Conservation (phyloP, 2,797 vertebrate species). For the Labeo calbasu region DNA sequence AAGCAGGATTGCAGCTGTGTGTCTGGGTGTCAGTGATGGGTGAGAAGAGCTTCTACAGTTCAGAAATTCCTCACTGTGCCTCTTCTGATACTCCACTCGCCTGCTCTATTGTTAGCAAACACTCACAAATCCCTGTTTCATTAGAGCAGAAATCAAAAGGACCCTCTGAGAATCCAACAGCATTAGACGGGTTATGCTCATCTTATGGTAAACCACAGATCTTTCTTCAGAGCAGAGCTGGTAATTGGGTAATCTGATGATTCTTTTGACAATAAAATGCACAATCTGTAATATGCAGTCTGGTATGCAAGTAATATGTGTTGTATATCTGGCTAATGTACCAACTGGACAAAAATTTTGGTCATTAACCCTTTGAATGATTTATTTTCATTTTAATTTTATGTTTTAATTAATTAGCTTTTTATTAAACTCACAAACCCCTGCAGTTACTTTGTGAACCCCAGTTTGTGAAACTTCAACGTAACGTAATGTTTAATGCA, state of each 20-base stretch:
- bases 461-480: background rate
- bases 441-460: background rate
- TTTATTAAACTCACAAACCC: too few relatives aligned
- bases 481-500: background rate
- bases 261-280: background rate
- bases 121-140: conserved; percentile 32
- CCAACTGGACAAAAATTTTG: background rate
- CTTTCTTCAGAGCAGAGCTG: background rate
- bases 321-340: background rate
- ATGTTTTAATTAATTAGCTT: background rate
- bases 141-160: conserved; percentile 32
- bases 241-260: background rate
- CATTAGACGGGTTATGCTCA: background rate
- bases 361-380: background rate
- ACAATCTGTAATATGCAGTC: background rate
- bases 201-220: conserved; percentile 17
- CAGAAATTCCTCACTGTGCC: conserved; percentile 2
- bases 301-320: background rate
- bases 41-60: background rate
- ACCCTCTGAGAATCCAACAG: background rate
- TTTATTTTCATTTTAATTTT: background rate
- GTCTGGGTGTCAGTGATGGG: conserved; percentile 35
- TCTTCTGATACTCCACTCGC: background rate
- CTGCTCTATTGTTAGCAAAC: conserved; percentile 17
- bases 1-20: conserved; percentile 36